phyloP scores from a whole-genome alignment of 2,797 vertebrate genomes.

The Cercopithecus neglectus region DNA sequence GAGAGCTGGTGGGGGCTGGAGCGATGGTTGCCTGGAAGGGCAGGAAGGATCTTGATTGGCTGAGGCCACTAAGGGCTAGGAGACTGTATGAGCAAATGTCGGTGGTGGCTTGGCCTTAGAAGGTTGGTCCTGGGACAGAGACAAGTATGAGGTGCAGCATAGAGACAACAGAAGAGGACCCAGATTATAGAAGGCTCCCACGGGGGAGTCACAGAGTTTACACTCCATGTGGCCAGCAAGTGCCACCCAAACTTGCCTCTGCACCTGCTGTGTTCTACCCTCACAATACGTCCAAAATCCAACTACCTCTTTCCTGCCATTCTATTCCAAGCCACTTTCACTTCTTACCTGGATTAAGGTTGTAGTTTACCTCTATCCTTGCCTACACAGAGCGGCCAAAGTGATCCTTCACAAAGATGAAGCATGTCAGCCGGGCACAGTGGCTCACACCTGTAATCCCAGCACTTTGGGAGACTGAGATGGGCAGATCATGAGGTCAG shows the following conservation, averaged over 20 bases:
- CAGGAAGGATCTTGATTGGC: not conserved
- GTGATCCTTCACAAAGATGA: not conserved
- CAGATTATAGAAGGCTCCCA: not conserved
- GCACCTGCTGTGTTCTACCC: not conserved
- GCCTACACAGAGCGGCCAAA: not conserved
- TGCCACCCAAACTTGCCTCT: not conserved
- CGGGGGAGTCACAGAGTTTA: not conserved
- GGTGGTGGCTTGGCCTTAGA: not conserved
- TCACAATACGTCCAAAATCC: not conserved
- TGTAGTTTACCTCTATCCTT: not conserved
- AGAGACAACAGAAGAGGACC: not conserved
- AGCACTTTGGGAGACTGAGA: no score
- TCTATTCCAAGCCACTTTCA: not conserved
- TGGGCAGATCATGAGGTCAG: no score
- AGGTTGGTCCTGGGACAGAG: not conserved
- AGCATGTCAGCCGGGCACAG: not conserved
- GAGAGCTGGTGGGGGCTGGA: not conserved
- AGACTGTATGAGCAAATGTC: not conserved
- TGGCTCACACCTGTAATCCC: no score
- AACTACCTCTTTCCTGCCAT: not conserved
- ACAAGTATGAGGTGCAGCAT: not conserved
- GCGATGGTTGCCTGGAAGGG: not conserved
- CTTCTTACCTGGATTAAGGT: not conserved
- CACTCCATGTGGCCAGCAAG: fast-evolving
- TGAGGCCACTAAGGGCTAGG: not conserved